Evolutionary conservation across 2,797 vertebrate species (phyloP).

Genomic region (Protosalanx chinensis): DNA sequence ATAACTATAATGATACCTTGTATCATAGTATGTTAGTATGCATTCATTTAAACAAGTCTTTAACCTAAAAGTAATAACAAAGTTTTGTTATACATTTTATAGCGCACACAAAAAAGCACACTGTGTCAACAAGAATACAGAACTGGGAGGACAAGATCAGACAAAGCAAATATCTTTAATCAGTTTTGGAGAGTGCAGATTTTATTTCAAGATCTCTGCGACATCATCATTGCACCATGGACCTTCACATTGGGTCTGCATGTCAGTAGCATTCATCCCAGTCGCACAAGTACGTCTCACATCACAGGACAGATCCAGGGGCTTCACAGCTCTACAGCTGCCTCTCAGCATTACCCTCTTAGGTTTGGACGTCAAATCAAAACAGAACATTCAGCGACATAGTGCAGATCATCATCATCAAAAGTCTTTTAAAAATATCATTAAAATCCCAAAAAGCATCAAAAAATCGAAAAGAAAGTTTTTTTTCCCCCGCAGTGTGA

Average conservation of each 20-base stretch:
- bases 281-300: background rate
- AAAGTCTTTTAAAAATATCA: slow-evolving; percentile 34
- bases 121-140: no score
- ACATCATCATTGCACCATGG: slow-evolving; percentile 24
- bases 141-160: no score
- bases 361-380: slow-evolving; percentile 12
- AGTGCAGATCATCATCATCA: slow-evolving; percentile 52
- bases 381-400: slow-evolving; percentile 38
- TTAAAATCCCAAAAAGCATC: slow-evolving; percentile 47
- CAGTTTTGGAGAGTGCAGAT: slow-evolving; percentile 4
- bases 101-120: no score
- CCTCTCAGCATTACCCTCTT: background rate
- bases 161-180: no score
- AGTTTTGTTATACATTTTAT: no score
- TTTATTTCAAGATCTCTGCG: slow-evolving; percentile 52
- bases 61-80: no score
- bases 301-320: background rate
- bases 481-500: slow-evolving; percentile 43
- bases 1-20: no score
- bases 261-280: background rate
- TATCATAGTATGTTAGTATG: no score
- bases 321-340: background rate
- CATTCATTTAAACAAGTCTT: no score
- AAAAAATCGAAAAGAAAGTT: slow-evolving; percentile 16
- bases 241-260: background rate